Conservation (phyloP, 2,113 vertebrate genomes). For the Uropsilus gracilis region DNA sequence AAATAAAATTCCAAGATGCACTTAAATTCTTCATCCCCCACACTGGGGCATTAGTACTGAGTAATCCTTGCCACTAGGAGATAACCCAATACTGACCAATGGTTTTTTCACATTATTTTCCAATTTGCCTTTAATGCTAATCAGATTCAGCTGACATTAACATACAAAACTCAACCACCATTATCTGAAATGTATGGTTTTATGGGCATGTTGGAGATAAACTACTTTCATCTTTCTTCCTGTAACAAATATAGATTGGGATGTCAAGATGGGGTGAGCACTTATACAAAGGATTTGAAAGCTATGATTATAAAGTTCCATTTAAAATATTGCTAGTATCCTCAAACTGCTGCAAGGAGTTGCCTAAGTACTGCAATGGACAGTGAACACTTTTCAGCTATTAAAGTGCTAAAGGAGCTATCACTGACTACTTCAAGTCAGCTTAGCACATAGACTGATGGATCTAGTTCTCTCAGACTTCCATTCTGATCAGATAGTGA, state of each 20-base stretch:
- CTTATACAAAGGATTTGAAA: background rate
- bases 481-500: background rate
- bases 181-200: background rate
- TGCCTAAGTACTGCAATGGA: background rate
- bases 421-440: background rate
- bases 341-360: background rate
- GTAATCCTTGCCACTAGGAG: background rate
- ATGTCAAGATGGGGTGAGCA: background rate
- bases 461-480: background rate
- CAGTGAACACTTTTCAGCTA: background rate
- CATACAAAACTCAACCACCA: background rate
- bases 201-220: background rate
- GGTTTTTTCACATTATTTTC: conserved; percentile 53
- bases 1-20: background rate
- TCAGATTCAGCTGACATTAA: conserved; percentile 46
- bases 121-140: conserved; percentile 51
- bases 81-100: conserved; percentile 60
- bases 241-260: background rate
- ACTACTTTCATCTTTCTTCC: background rate
- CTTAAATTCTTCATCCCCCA: background rate
- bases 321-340: background rate
- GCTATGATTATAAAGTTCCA: background rate
- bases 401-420: background rate
- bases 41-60: background rate
- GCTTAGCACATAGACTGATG: background rate